Base-by-base conservation (phyloP, 35 echinoderm and acorn worm species). In the Stichopus chloronotus region DNA sequence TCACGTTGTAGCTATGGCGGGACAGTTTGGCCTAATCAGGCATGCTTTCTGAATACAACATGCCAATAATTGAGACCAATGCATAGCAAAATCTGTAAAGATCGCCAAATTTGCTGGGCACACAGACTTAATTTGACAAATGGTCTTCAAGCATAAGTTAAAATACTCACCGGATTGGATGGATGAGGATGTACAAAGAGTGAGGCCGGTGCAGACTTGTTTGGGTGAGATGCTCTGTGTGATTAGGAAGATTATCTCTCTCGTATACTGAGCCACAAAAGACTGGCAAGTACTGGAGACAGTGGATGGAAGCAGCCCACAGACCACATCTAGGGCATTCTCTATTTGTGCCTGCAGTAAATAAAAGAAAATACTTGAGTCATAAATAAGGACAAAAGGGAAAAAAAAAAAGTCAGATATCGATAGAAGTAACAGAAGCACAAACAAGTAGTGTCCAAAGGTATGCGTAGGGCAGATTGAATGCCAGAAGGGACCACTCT, bases 231-330 rank as follows among this genome's bases (percentile, higher is more conserved):
- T 22, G n/a, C 76, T 77, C n/a, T 77, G 76, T 5, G 76, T 43
- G 5, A 91, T 91, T 8, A 91, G 69, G 56, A 91, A 91, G 52
- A 91, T 79, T 8, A 91, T 91, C 58, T 91, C 90, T 12, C 25
- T 16, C 12, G 90, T 91, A 72, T 91, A 91, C 52, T 91, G 43
- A 20, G 69, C 21, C 12, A 91, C 90, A 11, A 91, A 91, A n/a
- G 76, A 78, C 19, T 78, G 78, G 76, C 90, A 91, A 0, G 69
- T 91, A 30, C 79, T 53, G 16, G 90, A 78, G 25, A 91, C 20
- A 3, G 90, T 91, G 16, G 90, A 12, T 78, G 90, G 90, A 24
- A 91, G 90, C 23, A 78, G 72, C 13, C 30, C 20, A n/a, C 90
- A 91, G 14, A 91, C 52, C 16, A 21, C 6, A 7, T 79, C 56